Evolutionary conservation across 1,140 invertebrate species (phyloP), one percentile per base, ranked within the genome.

Genomic region (Drosophila sechellia): DNA sequence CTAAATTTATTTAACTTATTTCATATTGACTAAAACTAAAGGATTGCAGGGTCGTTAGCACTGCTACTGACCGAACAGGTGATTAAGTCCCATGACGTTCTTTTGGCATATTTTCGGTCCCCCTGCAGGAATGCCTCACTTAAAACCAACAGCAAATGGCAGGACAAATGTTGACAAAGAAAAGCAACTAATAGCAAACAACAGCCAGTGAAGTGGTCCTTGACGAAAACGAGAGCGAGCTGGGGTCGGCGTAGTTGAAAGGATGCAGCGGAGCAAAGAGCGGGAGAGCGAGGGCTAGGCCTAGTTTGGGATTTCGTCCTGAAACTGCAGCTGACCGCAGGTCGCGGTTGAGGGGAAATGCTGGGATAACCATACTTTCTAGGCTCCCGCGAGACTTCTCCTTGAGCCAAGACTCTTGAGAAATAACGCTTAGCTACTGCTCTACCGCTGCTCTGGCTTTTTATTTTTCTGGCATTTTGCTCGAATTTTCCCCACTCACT

Each of bases 341-440:
- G 10, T 13, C 34, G 42, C 25, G 17, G 25, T 15, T 17, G 12
- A 15, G 54, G 31, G 46, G 13, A 42, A 20, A 34, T 13, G 50
- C 27, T 11, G 12, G 49, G 27, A 40, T 13, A 34, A 42, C 40
- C 57, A 53, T 79, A 84, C 74, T 79, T 54, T 70, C 66, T 59
- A 57, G 79, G 63, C 68, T 74, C 42, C 49, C 17, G 20, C 8
- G 17, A 55, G 50, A 31, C 34, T 37, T 42, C 34, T 49, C 45
- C 50, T 34, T 34, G 31, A 31, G 57, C 59, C 37, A n/a, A 49
- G 75, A 58, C 83, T 48, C 83, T 87, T 89, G 84, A 87, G 84
- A 83, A 79, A 79, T 87, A 83, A 72, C 77, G 70, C 70, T 87
- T 89, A 89, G 79, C 84, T 76, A 61, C 63, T 70, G 70, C 70